Percentiles rank a stretch among this genome's conserved stretches.
Conservation (phyloP, 1,140 invertebrate genomes). For the Plodia interpunctella region DNA sequence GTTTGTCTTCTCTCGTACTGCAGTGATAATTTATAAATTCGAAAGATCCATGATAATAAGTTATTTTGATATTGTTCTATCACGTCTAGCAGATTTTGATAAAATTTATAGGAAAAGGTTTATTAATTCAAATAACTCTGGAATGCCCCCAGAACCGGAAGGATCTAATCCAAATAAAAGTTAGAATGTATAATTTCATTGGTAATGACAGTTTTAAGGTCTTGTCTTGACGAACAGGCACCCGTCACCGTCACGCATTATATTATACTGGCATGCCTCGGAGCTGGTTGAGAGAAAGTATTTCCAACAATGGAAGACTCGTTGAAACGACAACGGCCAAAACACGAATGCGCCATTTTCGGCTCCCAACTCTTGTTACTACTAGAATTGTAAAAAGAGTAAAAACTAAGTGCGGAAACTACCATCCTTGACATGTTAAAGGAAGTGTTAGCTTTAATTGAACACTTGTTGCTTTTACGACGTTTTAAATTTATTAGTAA, state of each 20-base stretch:
- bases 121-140: no score
- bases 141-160: no score
- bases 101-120: no score
- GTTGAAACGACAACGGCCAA: conserved; percentile 24
- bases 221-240: conserved; percentile 9
- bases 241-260: conserved; percentile 22
- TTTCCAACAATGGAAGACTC: conserved; percentile 34
- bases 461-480: not conserved
- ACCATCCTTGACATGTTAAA: conserved; percentile 21
- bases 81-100: no score
- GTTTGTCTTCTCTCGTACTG: no score
- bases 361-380: conserved; percentile 8
- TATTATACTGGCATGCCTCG: conserved; percentile 14
- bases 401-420: conserved; percentile 15
- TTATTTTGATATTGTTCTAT: no score
- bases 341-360: conserved; percentile 34
- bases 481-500: not conserved
- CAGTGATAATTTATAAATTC: no score
- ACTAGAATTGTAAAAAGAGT: not conserved
- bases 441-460: no score
- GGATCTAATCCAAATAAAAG: no score
- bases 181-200: no score
- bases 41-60: no score
- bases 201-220: no score
- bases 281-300: conserved; percentile 32